Conservation (phyloP, 2,888 invertebrate genomes). For the Nephrotoma flavescens region DNA sequence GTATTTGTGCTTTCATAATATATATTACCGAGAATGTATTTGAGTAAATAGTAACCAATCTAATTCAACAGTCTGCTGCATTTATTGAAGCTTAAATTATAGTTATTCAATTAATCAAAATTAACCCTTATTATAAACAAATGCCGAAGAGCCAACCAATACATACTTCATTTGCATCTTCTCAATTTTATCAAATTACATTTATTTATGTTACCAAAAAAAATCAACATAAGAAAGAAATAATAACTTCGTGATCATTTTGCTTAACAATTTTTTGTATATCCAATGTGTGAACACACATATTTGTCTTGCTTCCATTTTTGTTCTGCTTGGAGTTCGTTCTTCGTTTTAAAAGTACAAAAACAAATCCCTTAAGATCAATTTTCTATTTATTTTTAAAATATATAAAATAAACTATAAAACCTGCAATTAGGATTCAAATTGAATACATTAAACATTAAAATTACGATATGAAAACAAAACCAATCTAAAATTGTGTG, state of each 20-base stretch:
- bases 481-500: background rate
- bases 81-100: background rate
- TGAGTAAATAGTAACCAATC: no score
- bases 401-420: background rate
- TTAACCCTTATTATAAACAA: background rate
- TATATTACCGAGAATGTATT: no score
- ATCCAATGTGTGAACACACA: background rate
- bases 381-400: background rate
- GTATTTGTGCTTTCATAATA: no score
- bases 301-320: background rate
- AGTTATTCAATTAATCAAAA: background rate
- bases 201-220: background rate
- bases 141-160: background rate
- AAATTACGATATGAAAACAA: background rate
- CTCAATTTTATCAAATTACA: background rate
- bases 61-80: no score
- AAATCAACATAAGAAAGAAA: background rate
- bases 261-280: background rate
- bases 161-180: background rate
- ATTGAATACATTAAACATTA: background rate
- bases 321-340: background rate
- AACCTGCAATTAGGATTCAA: slow-evolving; percentile 3
- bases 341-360: background rate
- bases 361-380: background rate
- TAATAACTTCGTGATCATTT: background rate